A percentile compares a stretch with the other conserved stretches of the same genome.
Evolutionary conservation across 2,888 invertebrate genomes (phyloP).

Genomic region (Asteroscopus sphinx): DNA sequence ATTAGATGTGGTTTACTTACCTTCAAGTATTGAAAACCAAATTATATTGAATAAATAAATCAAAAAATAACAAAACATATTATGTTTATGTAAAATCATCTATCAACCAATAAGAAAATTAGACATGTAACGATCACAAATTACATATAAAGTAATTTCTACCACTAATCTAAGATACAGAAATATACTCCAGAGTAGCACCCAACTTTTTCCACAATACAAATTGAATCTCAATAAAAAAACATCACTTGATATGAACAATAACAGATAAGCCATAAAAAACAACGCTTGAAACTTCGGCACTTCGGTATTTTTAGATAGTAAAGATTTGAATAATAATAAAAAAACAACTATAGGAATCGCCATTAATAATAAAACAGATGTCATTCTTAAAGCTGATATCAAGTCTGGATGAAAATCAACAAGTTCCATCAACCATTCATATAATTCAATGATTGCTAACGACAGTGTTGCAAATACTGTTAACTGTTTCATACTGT

Average conservation of each 20-base stretch:
- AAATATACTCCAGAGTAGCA: conserved; percentile 29
- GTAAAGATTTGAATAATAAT: conserved; percentile 35
- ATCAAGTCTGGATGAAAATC: background rate
- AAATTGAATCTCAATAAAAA: conserved; percentile 53
- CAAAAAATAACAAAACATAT: background rate
- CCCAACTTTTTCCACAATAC: background rate
- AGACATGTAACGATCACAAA: conserved; percentile 39
- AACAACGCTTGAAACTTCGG: conserved; percentile 42
- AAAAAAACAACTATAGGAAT: conserved; percentile 42
- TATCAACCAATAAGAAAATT: conserved; percentile 32
- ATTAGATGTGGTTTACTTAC: too few species aligned
- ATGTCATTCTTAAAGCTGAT: conserved; percentile 46
- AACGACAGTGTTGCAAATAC: conserved; percentile 41
- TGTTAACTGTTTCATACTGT: conserved; percentile 44
- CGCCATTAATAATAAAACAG: conserved; percentile 52
- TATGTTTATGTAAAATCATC: background rate
- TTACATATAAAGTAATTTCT: conserved; percentile 51
- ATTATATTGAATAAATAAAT: conserved; percentile 2
- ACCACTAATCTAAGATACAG: conserved; percentile 36
- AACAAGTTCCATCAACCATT: conserved; percentile 23
- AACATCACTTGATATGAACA: conserved; percentile 51
- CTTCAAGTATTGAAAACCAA: too few species aligned
- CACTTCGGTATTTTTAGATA: conserved; percentile 27
- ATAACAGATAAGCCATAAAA: conserved; percentile 39
- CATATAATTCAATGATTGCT: conserved; percentile 39